Base-by-base conservation (phyloP, 2,113 vertebrate species). In the Salvelinus sp. region DNA sequence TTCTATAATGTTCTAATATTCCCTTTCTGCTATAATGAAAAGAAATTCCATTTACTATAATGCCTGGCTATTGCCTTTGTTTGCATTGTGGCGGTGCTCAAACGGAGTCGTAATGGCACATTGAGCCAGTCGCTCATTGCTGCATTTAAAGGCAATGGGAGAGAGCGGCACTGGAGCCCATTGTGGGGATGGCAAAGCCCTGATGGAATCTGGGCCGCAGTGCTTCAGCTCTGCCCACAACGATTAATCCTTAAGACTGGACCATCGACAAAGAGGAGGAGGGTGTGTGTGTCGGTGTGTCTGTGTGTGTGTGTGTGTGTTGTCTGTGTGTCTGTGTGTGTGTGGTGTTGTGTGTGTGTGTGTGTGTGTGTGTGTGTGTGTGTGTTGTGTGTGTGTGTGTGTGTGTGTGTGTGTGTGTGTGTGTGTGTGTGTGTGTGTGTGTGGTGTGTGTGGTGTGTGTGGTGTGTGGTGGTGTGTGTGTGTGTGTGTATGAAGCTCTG, bases 11-110 rank as follows among this genome's bases (percentile, higher is more conserved):
- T 60, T 4, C 58, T 1, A 22, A 60, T 60, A 60, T 60, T 4
- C 18, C 48, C 72, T 70, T 81, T 84, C 82, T 76, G 74, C 77
- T 79, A 77, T 84, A 85, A 84, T 82, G 78, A 79, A 69, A 79
- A 76, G 66, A 75, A 81, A 87, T 86, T 76, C 84, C 70, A 86
- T 87, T 87, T 80, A 79, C 70, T 70, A 77, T 87, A 86, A 87
- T 84, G 75, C 73, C 73, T 68, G 65, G 33, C 77, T 87, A 83
- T 89, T 75, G 75, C 77, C 73, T 85, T 82, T 87, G 80, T 89
- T 86, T 87, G 88, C 83, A 85, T 81, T 84, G 81, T 74, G 77
- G 33, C 71, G 77, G 33, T 63, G 75, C 63, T 81, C 67, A 79
- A 70, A 76, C 71, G 76, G 77, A 85, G 83, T 74, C 22, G 5